These are phyloP conservation scores for Sphaerodactylus townsendi DNA, from an alignment of 2,113 vertebrate genomes.

Conservation along the genomic window DNA sequence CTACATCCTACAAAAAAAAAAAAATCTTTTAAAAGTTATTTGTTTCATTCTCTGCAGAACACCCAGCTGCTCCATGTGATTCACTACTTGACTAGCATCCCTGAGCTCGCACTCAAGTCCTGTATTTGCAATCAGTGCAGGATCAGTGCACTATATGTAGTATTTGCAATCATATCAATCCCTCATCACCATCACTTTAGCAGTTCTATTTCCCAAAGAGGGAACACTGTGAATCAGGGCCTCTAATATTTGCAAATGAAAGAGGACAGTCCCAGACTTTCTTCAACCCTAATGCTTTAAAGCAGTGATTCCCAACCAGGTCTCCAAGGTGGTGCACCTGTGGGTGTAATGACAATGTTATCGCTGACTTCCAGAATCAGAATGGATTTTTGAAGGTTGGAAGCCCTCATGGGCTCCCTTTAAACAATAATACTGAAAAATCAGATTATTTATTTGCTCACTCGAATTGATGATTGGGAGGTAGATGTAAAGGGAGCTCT, in stretches of 20 bases:
- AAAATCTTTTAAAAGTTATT: not conserved
- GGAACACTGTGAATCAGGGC: not conserved
- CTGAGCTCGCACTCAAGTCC: not conserved
- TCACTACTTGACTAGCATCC: not conserved
- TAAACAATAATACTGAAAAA: no score
- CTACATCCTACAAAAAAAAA: not conserved
- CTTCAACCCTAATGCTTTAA: not conserved
- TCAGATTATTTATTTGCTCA: no score
- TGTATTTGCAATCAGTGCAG: not conserved
- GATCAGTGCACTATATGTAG: no score
- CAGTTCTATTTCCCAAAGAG: not conserved
- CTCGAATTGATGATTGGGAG: no score
- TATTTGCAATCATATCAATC: no score
- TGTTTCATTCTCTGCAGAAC: not conserved
- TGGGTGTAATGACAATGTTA: no score
- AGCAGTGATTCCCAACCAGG: no score
- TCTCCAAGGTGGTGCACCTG: no score
- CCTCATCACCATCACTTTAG: not conserved
- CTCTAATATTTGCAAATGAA: not conserved
- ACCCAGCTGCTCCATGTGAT: not conserved
- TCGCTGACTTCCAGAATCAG: no score
- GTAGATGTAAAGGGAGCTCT: no score
- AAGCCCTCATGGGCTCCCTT: no score
- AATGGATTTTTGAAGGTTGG: no score
- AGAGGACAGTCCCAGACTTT: not conserved